phyloP scores from a whole-genome alignment of 1,140 invertebrate species.

The Centruroides vittatus region DNA sequence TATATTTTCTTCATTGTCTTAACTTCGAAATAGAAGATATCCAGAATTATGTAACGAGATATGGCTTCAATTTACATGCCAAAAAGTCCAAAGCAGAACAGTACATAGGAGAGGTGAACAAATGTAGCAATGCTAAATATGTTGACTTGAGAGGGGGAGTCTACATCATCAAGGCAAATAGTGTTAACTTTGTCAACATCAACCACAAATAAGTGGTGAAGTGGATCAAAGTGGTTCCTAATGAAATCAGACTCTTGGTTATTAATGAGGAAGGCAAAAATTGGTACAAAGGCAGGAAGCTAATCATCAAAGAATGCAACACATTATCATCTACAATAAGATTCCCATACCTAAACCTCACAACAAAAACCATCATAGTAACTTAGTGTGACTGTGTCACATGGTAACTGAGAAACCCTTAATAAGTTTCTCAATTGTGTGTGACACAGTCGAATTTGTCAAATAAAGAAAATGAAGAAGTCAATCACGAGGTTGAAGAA shows the following conservation, averaged over 20 bases:
- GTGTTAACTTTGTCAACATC: constrained; percentile 77
- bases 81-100: constrained; percentile 88
- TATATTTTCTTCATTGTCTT: no score
- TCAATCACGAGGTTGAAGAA: no score
- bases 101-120: constrained; percentile 94
- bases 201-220: constrained; percentile 78
- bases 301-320: constrained; percentile 44
- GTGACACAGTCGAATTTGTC: no score
- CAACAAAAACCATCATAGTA: background rate
- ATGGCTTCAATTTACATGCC: constrained; percentile 66
- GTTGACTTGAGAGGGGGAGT: constrained; percentile 81
- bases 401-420: no score
- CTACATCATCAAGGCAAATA: constrained; percentile 87
- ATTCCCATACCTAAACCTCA: constrained; percentile 21
- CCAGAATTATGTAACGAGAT: no score
- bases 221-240: constrained; percentile 73
- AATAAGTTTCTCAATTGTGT: no score
- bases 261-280: constrained; percentile 62
- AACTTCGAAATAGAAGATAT: no score
- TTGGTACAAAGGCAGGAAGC: constrained; percentile 51
- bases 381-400: no score
- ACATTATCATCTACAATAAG: constrained; percentile 33
- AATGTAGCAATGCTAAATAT: constrained; percentile 73
- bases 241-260: constrained; percentile 79
- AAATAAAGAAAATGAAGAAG: no score